Evolutionary conservation across 23 tunicate species (phyloP).

Genomic region (Corella eumyota): DNA sequence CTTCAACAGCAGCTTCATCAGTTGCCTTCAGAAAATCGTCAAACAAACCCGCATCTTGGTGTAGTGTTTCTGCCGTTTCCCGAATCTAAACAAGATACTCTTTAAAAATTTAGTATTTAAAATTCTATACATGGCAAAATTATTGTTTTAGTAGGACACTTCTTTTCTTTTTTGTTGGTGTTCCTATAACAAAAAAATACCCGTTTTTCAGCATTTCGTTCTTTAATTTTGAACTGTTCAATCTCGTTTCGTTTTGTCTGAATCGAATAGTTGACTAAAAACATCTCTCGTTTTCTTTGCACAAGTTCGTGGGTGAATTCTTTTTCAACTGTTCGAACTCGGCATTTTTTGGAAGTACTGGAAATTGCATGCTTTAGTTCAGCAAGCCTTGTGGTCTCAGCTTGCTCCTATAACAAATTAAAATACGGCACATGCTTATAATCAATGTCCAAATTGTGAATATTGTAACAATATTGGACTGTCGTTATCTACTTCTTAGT

Average conservation of each 20-base stretch:
- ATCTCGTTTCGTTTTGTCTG: conserved; percentile 55
- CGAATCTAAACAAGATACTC: conserved; percentile 13
- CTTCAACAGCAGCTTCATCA: conserved; percentile 51
- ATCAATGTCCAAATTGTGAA: too few species aligned
- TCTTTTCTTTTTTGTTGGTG: too few species aligned
- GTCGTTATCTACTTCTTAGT: too few species aligned
- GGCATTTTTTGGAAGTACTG: conserved; percentile 13
- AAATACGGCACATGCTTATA: too few species aligned
- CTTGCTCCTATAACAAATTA: conserved; percentile 7
- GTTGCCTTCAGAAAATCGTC: conserved; percentile 72
- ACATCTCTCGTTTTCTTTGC: conserved; percentile 52
- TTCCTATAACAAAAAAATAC: conserved; percentile 10
- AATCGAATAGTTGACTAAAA: conserved; percentile 49
- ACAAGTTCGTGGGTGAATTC: conserved; percentile 52
- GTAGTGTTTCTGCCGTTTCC: conserved; percentile 21
- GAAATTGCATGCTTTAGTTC: conserved; percentile 7
- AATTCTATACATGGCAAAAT: too few species aligned
- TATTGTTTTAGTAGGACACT: too few species aligned
- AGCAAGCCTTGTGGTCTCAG: neutral
- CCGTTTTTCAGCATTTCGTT: conserved; percentile 22
- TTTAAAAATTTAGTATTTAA: too few species aligned
- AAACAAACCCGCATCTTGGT: conserved; percentile 50
- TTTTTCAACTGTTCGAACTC: conserved; percentile 39
- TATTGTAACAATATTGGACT: too few species aligned
- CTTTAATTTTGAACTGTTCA: conserved; percentile 12